A percentile compares a stretch with the other conserved stretches of the same genome.
phyloP scores from a whole-genome alignment of 2,797 vertebrate species.

The Fundulus diaphanus region DNA sequence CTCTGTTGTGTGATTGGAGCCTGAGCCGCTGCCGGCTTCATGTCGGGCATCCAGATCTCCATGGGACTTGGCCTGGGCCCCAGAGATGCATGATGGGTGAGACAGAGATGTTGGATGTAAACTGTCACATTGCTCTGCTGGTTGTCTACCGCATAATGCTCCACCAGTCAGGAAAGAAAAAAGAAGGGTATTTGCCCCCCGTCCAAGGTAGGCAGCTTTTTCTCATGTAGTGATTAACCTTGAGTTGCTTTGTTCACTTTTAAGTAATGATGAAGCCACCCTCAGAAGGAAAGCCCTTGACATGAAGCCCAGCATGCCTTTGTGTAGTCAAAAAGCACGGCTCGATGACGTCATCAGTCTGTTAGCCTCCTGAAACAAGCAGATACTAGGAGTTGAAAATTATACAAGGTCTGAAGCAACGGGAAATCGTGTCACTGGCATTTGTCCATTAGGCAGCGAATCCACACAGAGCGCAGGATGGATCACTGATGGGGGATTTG shows the following conservation, averaged over 20 bases:
- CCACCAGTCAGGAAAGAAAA: constrained; percentile 29
- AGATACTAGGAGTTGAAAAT: constrained; percentile 15
- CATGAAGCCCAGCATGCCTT: constrained; percentile 39
- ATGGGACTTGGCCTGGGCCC: constrained; percentile 62
- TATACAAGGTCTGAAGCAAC: constrained; percentile 29
- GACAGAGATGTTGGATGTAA: constrained; percentile 74
- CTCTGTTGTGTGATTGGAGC: constrained; percentile 49
- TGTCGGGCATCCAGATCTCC: constrained; percentile 60
- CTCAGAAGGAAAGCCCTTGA: constrained; percentile 33
- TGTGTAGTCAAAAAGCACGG: constrained; percentile 54
- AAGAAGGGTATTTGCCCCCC: neutral
- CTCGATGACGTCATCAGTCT: constrained; percentile 30
- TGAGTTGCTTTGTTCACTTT: constrained; percentile 47
- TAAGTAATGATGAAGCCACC: constrained; percentile 54
- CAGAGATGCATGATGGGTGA: constrained; percentile 66
- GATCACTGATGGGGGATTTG: constrained; percentile 61
- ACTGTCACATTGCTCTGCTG: constrained; percentile 63
- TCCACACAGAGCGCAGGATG: constrained; percentile 44
- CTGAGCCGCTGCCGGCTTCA: constrained; percentile 45
- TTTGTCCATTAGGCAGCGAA: constrained; percentile 53
- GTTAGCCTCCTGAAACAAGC: constrained; percentile 17
- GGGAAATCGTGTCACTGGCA: constrained; percentile 52
- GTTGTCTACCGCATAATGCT: constrained; percentile 49
- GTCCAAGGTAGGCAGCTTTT: constrained; percentile 7
- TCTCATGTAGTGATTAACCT: constrained; percentile 62